phyloP scores from a whole-genome alignment of 1,140 invertebrate species.

The Phocides pigmalion region DNA sequence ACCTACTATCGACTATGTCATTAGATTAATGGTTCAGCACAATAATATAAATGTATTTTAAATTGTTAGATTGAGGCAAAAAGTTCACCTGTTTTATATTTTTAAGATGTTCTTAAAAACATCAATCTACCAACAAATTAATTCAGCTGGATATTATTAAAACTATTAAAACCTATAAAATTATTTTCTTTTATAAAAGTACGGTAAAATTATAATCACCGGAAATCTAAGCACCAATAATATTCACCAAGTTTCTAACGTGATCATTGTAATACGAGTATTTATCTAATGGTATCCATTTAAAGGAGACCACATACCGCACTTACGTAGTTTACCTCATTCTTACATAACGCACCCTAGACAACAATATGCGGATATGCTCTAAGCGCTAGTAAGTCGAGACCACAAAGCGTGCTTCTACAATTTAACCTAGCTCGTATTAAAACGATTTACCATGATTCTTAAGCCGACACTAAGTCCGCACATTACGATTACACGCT shows the following conservation, averaged over 20 bases:
- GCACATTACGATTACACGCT: slow-evolving; percentile 32
- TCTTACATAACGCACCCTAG: slow-evolving; percentile 30
- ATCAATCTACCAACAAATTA: too few species aligned
- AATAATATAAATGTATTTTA: too few species aligned
- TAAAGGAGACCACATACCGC: slow-evolving; percentile 28
- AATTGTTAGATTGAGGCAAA: too few species aligned
- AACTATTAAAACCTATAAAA: too few species aligned
- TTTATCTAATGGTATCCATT: slow-evolving; percentile 32
- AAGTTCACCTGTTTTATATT: too few species aligned
- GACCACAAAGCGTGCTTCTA: slow-evolving; percentile 23
- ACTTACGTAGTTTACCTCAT: slow-evolving; percentile 27
- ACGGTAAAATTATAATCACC: neutral
- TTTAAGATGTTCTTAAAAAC: too few species aligned
- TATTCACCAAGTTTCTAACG: neutral
- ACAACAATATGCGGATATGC: slow-evolving; percentile 32
- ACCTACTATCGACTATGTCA: too few species aligned
- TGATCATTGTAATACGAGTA: neutral
- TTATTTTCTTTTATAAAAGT: neutral
- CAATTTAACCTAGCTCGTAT: slow-evolving; percentile 32
- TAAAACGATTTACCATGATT: slow-evolving; percentile 31
- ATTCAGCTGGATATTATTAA: too few species aligned
- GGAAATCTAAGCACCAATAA: neutral
- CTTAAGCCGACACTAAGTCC: slow-evolving; percentile 33
- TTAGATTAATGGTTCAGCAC: too few species aligned
- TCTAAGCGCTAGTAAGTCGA: neutral